phyloP scores from a whole-genome alignment of 2,888 invertebrate species.

The Trichogramma dendrolimi region DNA sequence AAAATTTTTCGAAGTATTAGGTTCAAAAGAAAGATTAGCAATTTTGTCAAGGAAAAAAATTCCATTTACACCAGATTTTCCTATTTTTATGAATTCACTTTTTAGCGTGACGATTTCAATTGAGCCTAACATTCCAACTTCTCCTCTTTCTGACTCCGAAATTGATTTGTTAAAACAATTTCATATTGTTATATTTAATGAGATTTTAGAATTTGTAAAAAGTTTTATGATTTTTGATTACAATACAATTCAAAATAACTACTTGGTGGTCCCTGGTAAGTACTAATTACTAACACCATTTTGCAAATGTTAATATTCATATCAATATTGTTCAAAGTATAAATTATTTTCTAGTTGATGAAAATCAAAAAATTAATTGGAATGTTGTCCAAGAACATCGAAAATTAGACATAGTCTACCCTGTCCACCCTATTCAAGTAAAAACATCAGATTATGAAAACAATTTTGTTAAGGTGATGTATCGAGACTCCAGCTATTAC shows the following conservation, averaged over 20 bases:
- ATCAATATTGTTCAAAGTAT: conserved; percentile 33
- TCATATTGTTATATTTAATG: conserved; percentile 71
- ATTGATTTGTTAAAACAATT: conserved; percentile 60
- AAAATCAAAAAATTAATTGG: conserved; percentile 61
- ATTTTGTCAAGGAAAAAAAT: conserved; percentile 61
- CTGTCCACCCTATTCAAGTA: conserved; percentile 54
- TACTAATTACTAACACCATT: conserved; percentile 1
- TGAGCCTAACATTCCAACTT: conserved; percentile 52
- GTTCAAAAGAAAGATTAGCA: conserved; percentile 58
- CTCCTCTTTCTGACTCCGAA: conserved; percentile 31
- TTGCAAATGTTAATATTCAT: neutral
- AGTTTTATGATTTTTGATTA: conserved; percentile 61
- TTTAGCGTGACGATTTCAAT: conserved; percentile 38
- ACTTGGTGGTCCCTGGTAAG: conserved; percentile 48
- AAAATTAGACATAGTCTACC: conserved; percentile 48
- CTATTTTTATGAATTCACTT: conserved; percentile 63
- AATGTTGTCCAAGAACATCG: conserved; percentile 54
- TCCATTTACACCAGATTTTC: conserved; percentile 61
- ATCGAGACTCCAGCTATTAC: conserved; percentile 58
- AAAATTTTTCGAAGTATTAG: conserved; percentile 57
- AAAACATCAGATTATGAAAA: conserved; percentile 62
- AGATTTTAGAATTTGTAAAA: conserved; percentile 64
- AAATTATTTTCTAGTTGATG: conserved; percentile 50
- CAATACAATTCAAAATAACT: conserved; percentile 55
- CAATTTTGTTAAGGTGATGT: conserved; percentile 83